These are phyloP conservation scores for Tortricodes alternella DNA, from an alignment of 2,888 invertebrate genomes.

Conservation along the genomic window DNA sequence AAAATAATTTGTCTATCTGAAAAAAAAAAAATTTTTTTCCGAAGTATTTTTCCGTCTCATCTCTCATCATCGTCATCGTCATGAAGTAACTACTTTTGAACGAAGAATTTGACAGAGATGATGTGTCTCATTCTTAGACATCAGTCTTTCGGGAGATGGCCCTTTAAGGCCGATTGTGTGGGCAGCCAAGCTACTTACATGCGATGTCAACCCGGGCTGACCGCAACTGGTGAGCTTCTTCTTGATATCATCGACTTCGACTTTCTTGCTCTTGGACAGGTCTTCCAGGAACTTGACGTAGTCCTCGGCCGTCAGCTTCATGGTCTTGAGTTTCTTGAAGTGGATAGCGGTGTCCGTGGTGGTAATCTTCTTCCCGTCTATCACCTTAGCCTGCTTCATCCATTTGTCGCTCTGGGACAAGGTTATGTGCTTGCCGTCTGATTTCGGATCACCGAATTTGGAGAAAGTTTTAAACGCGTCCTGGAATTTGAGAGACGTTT, in stretches of 20 bases:
- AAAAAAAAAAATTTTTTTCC: too few species aligned
- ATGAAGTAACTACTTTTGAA: too few species aligned
- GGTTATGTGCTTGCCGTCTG: constrained; percentile 92
- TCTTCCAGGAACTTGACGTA: constrained; percentile 94
- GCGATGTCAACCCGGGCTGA: constrained; percentile 85
- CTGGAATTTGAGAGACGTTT: constrained; percentile 64
- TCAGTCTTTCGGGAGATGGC: too few species aligned
- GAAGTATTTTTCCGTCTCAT: too few species aligned
- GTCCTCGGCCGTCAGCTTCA: constrained; percentile 89
- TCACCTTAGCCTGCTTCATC: constrained; percentile 94
- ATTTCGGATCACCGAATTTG: constrained; percentile 93
- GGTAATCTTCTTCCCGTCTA: constrained; percentile 91
- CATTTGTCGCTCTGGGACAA: constrained; percentile 96
- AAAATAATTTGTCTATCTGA: too few species aligned
- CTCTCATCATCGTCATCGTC: too few species aligned
- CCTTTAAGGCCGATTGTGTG: too few species aligned
- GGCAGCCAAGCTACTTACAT: constrained; percentile 55
- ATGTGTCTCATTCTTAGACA: too few species aligned
- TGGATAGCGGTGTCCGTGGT: constrained; percentile 95
- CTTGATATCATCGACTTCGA: constrained; percentile 90
- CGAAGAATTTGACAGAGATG: too few species aligned
- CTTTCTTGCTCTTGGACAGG: constrained; percentile 91
- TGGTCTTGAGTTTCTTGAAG: constrained; percentile 93
- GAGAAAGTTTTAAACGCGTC: constrained; percentile 91
- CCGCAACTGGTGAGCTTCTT: constrained; percentile 91